Conservation (phyloP, 2,797 vertebrate genomes). For the Choloepus didactylus region DNA sequence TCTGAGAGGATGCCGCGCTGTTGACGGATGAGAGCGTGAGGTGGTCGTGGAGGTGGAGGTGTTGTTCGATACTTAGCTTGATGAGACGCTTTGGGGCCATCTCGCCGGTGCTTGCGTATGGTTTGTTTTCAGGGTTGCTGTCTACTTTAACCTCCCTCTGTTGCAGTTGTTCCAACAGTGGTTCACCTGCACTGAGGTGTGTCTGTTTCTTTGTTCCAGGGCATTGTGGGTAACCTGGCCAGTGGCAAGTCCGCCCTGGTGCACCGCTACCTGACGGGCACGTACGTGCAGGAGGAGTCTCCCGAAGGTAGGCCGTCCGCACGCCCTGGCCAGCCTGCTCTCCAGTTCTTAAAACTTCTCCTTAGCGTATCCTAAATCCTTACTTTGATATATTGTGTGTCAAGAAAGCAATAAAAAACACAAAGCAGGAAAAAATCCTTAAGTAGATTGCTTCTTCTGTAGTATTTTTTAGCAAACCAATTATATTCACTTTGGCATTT, state of each 20-base stretch:
- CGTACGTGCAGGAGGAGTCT: conserved; percentile 97
- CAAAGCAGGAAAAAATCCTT: background rate
- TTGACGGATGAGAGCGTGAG: rapidly evolving
- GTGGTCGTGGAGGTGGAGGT: background rate
- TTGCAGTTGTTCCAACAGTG: background rate
- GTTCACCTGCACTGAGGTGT: background rate
- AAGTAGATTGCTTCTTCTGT: rapidly evolving
- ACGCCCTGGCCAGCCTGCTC: no score
- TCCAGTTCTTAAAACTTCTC: background rate
- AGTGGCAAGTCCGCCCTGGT: conserved; percentile 98
- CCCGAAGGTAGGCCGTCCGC: conserved; percentile 93
- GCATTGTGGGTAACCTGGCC: conserved; percentile 97
- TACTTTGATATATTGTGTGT: background rate
- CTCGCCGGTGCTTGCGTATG: rapidly evolving
- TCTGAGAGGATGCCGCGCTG: background rate
- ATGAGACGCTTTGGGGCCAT: rapidly evolving
- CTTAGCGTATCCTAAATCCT: background rate
- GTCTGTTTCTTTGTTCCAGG: conserved; percentile 86
- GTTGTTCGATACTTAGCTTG: no score
- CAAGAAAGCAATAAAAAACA: background rate
- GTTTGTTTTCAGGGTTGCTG: rapidly evolving
- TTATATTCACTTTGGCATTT: rapidly evolving
- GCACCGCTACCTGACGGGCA: conserved; percentile 97
- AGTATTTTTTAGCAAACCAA: background rate
- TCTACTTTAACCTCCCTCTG: background rate